Conservation (phyloP, 2,888 invertebrate species). For the Omphaloscelis lunosa region DNA sequence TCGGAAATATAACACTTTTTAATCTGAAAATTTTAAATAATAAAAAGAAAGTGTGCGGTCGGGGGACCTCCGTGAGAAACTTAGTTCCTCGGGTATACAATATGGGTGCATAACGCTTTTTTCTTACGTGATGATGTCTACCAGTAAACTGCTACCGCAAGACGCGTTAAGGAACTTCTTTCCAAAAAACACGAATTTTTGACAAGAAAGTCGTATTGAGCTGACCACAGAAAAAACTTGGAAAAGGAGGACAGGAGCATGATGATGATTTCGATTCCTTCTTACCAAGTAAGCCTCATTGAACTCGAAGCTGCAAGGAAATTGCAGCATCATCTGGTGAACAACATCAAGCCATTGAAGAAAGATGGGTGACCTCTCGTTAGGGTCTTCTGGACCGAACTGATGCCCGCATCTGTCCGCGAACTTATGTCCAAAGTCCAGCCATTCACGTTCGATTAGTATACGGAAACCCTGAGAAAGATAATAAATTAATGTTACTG, state of each 20-base stretch:
- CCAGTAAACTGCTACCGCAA: too few species aligned
- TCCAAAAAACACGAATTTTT: too few species aligned
- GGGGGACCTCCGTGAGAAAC: too few species aligned
- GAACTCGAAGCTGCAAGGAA: constrained; percentile 98
- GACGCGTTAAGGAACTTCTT: too few species aligned
- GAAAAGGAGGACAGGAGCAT: background rate
- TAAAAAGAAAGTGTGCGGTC: too few species aligned
- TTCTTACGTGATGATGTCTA: too few species aligned
- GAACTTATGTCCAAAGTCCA: constrained; percentile 99
- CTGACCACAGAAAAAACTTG: too few species aligned
- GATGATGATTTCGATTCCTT: background rate
- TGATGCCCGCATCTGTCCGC: constrained; percentile 97
- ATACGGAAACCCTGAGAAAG: constrained; percentile 96
- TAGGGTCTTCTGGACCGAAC: constrained; percentile 95
- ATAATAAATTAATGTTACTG: background rate
- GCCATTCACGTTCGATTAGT: constrained; percentile 98
- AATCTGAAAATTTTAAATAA: too few species aligned
- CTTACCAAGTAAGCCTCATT: constrained; percentile 97
- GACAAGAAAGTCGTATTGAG: too few species aligned
- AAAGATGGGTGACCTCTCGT: constrained; percentile 99
- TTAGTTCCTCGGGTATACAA: too few species aligned
- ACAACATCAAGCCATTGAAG: constrained; percentile 99
- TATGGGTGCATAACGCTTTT: too few species aligned
- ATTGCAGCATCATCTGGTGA: constrained; percentile 96
- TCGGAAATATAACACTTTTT: too few species aligned